These are phyloP conservation scores for Akabosia matsudoensis DNA, from an alignment of 1,140 invertebrate genomes.

Conservation along the genomic window DNA sequence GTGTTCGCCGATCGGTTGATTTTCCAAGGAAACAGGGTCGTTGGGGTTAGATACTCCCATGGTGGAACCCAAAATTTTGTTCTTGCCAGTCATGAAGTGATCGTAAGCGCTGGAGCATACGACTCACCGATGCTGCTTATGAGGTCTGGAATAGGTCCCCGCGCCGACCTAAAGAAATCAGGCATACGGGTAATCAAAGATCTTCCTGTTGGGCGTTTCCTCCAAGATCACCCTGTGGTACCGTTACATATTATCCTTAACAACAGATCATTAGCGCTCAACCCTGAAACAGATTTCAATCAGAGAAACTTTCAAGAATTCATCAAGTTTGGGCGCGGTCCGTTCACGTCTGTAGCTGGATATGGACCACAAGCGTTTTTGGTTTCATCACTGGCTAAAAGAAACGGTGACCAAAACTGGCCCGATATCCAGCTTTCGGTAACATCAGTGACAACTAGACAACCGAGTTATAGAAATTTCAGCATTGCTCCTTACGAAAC, in stretches of 20 bases:
- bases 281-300: background rate
- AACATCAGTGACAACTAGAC: background rate
- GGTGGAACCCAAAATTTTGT: no score
- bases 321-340: background rate
- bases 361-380: background rate
- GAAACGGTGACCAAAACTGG: background rate
- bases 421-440: background rate
- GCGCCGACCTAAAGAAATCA: background rate
- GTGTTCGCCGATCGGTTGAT: background rate
- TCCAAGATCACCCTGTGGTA: constrained; percentile 3
- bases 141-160: background rate
- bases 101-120: background rate
- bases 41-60: background rate
- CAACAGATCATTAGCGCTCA: background rate
- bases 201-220: background rate
- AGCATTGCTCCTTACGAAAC: background rate
- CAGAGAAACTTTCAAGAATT: background rate
- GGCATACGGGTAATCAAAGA: background rate
- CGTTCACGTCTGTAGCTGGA: background rate
- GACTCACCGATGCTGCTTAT: background rate
- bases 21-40: background rate
- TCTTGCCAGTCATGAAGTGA: background rate
- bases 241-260: background rate
- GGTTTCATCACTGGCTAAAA: background rate
- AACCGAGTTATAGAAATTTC: background rate